These are phyloP conservation scores for Horisme vitalbata DNA, from an alignment of 2,888 invertebrate species.

Conservation along the genomic window DNA sequence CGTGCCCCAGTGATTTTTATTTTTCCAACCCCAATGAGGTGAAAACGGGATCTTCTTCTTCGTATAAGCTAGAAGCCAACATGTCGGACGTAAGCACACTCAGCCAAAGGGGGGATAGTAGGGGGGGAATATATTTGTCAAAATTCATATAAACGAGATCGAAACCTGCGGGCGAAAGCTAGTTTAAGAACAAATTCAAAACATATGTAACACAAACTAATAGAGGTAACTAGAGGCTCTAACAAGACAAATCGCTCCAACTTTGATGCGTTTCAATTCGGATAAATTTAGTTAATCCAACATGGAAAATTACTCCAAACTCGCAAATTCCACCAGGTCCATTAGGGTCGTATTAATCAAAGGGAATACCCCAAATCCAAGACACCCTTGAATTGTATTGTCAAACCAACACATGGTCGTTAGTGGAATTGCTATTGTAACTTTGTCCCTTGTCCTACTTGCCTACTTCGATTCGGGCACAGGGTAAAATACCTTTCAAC, in stretches of 20 bases:
- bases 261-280: conserved; percentile 27
- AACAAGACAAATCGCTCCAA: conserved; percentile 29
- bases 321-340: conserved; percentile 59
- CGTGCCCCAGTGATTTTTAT: too few relatives aligned
- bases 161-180: too few relatives aligned
- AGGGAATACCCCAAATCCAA: conserved; percentile 62
- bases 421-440: conserved; percentile 41
- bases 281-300: conserved; percentile 41
- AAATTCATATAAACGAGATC: too few relatives aligned
- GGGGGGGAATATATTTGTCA: too few relatives aligned
- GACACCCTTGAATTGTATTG: conserved; percentile 66
- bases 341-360: conserved; percentile 70
- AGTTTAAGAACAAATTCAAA: too few relatives aligned
- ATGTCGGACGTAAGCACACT: too few relatives aligned
- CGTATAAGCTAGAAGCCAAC: too few relatives aligned
- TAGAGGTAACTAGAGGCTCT: conserved; percentile 10
- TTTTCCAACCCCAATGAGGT: too few relatives aligned
- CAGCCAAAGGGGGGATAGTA: too few relatives aligned
- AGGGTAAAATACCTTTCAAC: conserved; percentile 13
- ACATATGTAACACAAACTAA: background rate
- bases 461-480: conserved; percentile 3
- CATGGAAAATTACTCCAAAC: conserved; percentile 50
- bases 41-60: too few relatives aligned
- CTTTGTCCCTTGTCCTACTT: conserved; percentile 20
- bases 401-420: conserved; percentile 65